phyloP scores from a whole-genome alignment of 2,888 invertebrate species.

The Macrosiphum euphorbiae region DNA sequence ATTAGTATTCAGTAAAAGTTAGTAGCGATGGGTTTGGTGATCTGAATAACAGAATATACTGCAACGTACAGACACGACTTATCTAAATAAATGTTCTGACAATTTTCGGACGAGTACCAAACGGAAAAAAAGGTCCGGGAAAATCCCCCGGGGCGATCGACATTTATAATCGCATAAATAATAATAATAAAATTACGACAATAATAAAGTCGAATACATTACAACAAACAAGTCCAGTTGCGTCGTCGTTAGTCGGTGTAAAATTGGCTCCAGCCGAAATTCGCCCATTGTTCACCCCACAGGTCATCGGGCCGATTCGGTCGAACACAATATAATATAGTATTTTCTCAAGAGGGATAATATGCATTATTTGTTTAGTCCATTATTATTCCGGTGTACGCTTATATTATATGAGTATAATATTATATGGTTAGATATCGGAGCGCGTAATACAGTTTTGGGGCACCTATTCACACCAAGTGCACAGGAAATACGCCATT shows the following conservation, averaged over 20 bases:
- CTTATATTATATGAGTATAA: neutral
- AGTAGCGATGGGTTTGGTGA: too few species aligned
- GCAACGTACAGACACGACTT: neutral
- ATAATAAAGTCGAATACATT: neutral
- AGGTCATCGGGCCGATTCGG: slow-evolving; percentile 10
- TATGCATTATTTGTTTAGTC: slow-evolving; percentile 29
- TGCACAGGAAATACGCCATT: slow-evolving; percentile 15
- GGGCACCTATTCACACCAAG: neutral
- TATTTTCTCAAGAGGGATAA: slow-evolving; percentile 38
- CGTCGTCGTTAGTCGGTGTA: neutral
- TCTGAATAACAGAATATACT: too few species aligned
- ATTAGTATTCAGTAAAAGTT: too few species aligned
- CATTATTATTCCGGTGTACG: neutral
- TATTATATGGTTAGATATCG: slow-evolving; percentile 20
- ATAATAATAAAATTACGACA: neutral
- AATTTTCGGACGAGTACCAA: neutral
- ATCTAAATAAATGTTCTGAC: neutral
- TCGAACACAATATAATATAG: neutral
- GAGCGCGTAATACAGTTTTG: neutral
- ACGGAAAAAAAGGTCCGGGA: neutral
- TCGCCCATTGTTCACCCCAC: slow-evolving; percentile 12
- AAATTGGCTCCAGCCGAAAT: neutral
- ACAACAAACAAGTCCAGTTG: neutral
- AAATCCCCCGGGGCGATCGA: neutral
- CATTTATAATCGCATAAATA: neutral